Evolutionary conservation across 2,113 vertebrate species (phyloP), one percentile per base, ranked within the genome.

Genomic region (Pyxicephalus adspersus): DNA sequence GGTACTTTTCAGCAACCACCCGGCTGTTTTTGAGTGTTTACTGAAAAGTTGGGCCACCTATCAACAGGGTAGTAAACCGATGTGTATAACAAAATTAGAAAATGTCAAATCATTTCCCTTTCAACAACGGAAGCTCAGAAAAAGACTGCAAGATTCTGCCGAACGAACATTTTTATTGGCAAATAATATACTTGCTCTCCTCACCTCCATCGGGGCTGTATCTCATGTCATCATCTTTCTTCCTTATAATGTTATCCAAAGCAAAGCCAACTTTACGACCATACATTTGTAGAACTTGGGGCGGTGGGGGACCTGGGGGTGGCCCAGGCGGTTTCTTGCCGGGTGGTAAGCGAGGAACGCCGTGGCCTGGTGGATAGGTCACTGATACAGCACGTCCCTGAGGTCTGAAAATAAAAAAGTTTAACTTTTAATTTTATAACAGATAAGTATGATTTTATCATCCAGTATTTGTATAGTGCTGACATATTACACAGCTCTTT

Each of bases 261-360:
- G 87, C 64, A 81, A 94, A 94, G n/a, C 92, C 94, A 45, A 94
- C 89, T 89, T 94, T 91, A 22, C 90, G 88, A 50, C 94, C 95
- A 31, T 97, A 97, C 90, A 97, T 93, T 45, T 95, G 95, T 26
- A 98, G 87, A 25, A 98, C 94, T 3, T 98, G 97, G 55, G 96
- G 95, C 3, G 98, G 98, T 0, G 97, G 97, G 1, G 96, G 97
- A 0, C 97, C 98, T 3, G 97, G 97, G 0, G 98, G 98, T 29
- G 97, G 98, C 0, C 98, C 97, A 0, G 98, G 98, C 0, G 98
- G 98, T 50, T 99, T 99, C 86, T 94, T 95, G 51, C 97, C 97
- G 13, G 96, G 95, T 64, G 96, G 97, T 76, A 99, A 90, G 55
- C 97, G 95, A 8, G 96, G 97, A 80, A 99, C 92, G 28, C 96